These are phyloP conservation scores for Pempheris klunzingeri DNA, from an alignment of 2,797 vertebrate species.

Conservation along the genomic window DNA sequence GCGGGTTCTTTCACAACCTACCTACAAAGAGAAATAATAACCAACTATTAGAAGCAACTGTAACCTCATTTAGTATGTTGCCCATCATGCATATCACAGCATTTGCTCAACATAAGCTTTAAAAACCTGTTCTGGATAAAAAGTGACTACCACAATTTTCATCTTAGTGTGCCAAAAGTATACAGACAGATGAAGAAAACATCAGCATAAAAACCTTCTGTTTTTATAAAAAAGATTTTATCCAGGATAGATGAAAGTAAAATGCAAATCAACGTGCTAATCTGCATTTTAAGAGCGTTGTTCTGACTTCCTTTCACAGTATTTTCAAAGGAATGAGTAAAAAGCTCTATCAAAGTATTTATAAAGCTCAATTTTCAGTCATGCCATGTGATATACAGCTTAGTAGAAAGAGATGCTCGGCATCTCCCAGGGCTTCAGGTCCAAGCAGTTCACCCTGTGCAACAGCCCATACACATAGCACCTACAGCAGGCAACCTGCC, in stretches of 20 bases:
- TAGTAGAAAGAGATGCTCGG: background rate
- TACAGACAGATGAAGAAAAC: too few species aligned
- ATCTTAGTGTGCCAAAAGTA: too few species aligned
- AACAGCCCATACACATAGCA: too few species aligned
- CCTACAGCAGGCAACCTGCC: too few species aligned
- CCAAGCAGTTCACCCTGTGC: too few species aligned
- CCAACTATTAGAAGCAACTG: background rate
- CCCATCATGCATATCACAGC: background rate
- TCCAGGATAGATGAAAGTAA: background rate
- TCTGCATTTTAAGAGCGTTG: slow-evolving; percentile 27
- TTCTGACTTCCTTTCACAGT: slow-evolving; percentile 12
- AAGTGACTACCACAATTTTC: background rate
- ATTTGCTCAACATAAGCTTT: background rate
- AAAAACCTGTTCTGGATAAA: background rate
- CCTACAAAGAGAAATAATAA: background rate
- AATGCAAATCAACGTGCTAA: background rate
- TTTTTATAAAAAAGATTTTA: too few species aligned
- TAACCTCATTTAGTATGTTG: background rate
- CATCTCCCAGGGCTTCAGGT: too few species aligned
- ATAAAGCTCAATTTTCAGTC: background rate
- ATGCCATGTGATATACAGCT: background rate
- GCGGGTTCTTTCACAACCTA: background rate
- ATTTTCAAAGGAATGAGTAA: background rate
- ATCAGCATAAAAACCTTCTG: background rate
- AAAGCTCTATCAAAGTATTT: background rate